Percentiles rank a stretch among this genome's conserved stretches.
These are phyloP conservation scores for Lepidurus packardi DNA, from an alignment of 1,140 invertebrate genomes.

Conservation along the genomic window DNA sequence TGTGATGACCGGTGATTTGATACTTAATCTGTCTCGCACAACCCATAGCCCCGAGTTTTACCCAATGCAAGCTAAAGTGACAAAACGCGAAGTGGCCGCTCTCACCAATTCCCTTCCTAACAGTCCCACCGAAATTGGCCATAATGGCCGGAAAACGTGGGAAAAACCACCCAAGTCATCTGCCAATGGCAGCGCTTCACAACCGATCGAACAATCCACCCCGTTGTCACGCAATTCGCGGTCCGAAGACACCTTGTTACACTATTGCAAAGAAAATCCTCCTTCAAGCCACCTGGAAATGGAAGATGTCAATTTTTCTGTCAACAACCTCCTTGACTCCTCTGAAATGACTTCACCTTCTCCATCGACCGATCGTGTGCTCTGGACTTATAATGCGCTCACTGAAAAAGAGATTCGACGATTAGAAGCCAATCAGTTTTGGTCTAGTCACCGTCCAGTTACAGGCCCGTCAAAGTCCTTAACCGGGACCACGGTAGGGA, in stretches of 20 bases:
- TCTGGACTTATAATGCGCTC: slow-evolving; percentile 81
- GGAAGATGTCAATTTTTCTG: slow-evolving; percentile 30
- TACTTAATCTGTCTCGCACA: slow-evolving; percentile 79
- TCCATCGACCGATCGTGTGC: slow-evolving; percentile 56
- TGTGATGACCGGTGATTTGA: slow-evolving; percentile 95
- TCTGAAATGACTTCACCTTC: not conserved
- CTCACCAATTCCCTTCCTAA: slow-evolving; percentile 71
- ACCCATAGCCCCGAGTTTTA: slow-evolving; percentile 55
- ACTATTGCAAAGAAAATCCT: not conserved
- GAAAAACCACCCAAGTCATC: slow-evolving; percentile 38
- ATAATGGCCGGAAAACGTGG: slow-evolving; percentile 42
- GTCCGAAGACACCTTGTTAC: slow-evolving; percentile 32
- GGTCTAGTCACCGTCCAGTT: slow-evolving; percentile 25
- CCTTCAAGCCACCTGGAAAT: not conserved
- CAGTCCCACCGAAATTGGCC: slow-evolving; percentile 62
- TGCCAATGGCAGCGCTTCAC: slow-evolving; percentile 39
- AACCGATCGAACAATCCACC: slow-evolving; percentile 22
- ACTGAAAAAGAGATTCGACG: slow-evolving; percentile 30
- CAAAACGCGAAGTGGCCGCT: slow-evolving; percentile 55
- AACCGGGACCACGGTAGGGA: slow-evolving; percentile 29
- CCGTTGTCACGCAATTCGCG: slow-evolving; percentile 26
- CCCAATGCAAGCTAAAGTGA: slow-evolving; percentile 54
- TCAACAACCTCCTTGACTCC: slow-evolving; percentile 25
- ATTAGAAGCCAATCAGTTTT: slow-evolving; percentile 34
- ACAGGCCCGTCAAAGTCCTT: slow-evolving; percentile 22